Percentiles rank a stretch among this genome's conserved stretches.
phyloP scores from a whole-genome alignment of 2,888 invertebrate species.

The Microplitis deprimator region DNA sequence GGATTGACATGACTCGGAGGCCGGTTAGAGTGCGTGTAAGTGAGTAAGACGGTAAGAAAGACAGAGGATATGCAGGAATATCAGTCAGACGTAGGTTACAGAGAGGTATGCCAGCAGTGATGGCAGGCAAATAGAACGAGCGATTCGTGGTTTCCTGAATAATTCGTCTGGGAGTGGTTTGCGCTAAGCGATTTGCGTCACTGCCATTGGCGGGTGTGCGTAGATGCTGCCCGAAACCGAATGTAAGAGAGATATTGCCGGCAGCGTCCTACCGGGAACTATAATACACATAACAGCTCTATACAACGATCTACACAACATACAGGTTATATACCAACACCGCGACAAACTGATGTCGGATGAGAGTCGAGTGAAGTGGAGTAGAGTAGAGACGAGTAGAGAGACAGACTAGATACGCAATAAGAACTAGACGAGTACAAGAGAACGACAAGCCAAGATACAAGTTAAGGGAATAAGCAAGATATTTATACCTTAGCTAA shows the following conservation, averaged over 20 bases:
- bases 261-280: neutral
- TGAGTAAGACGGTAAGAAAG: too few relatives aligned
- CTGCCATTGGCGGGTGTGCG: conserved; percentile 19
- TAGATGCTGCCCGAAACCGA: neutral
- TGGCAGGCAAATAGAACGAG: conserved; percentile 15
- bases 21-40: too few relatives aligned
- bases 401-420: conserved; percentile 28
- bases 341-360: too few relatives aligned
- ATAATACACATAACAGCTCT: too few relatives aligned
- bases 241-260: conserved; percentile 15
- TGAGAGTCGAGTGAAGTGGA: neutral
- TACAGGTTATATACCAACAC: too few relatives aligned
- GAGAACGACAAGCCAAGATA: neutral
- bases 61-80: too few relatives aligned
- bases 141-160: conserved; percentile 38
- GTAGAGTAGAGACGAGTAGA: neutral
- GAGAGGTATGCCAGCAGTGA: neutral
- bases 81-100: neutral
- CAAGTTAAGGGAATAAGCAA: conserved; percentile 21
- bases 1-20: too few relatives aligned
- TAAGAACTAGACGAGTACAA: conserved; percentile 32
- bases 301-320: too few relatives aligned
- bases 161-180: conserved; percentile 56
- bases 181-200: conserved; percentile 28
- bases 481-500: conserved; percentile 63